A percentile compares a stretch with the other conserved stretches of the same genome.
phyloP scores from a whole-genome alignment of 2,113 vertebrate species.

The Nycticebus coucang region DNA sequence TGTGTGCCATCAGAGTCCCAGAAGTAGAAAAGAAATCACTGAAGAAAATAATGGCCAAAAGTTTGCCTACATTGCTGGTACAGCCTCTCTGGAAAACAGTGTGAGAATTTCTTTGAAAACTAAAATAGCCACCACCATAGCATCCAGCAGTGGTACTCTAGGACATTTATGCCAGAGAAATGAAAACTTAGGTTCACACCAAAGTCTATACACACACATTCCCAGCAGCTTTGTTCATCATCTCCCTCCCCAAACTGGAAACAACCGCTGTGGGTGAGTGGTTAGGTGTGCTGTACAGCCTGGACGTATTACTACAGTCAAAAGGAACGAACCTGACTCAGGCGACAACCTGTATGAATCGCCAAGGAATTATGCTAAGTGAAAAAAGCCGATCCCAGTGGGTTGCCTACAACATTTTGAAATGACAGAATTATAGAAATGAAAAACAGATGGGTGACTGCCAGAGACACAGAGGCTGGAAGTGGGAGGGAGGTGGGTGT shows the following conservation, averaged over 20 bases:
- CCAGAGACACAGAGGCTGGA: too few species aligned
- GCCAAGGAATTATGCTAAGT: too few species aligned
- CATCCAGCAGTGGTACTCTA: neutral
- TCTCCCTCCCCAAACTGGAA: too few species aligned
- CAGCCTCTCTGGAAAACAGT: neutral
- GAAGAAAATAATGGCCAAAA: neutral
- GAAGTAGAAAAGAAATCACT: neutral
- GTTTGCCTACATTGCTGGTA: neutral
- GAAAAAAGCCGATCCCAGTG: too few species aligned
- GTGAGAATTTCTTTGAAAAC: neutral
- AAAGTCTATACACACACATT: neutral
- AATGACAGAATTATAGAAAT: too few species aligned
- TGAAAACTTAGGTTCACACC: neutral
- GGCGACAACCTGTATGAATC: too few species aligned
- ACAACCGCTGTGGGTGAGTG: too few species aligned
- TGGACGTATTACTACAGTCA: neutral
- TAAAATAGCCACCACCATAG: neutral
- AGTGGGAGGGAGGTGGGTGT: neutral
- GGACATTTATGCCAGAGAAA: neutral
- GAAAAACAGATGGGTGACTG: too few species aligned
- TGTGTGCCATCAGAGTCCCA: rapidly evolving
- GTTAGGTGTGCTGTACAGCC: too few species aligned
- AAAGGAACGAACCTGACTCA: neutral
- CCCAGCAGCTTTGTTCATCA: too few species aligned
- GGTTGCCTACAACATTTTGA: too few species aligned